A percentile compares a stretch with the other conserved stretches of the same genome.
These are phyloP conservation scores for Chionis minor DNA, from an alignment of 2,113 vertebrate species.

Conservation along the genomic window DNA sequence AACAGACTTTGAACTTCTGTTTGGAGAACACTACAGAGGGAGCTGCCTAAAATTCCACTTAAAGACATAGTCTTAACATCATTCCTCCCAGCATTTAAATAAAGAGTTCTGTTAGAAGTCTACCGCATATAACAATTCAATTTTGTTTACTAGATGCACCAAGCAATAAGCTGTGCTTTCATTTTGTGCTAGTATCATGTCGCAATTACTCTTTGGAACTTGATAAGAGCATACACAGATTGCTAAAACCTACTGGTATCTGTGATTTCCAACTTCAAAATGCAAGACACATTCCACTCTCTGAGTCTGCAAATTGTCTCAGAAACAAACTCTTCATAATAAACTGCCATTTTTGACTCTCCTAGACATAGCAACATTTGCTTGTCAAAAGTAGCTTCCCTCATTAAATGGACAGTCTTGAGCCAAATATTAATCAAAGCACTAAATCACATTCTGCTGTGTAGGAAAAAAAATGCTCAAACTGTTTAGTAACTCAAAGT, in stretches of 20 bases:
- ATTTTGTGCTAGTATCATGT: neutral
- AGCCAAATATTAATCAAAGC: neutral
- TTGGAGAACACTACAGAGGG: neutral
- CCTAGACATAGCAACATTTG: neutral
- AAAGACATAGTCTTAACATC: neutral
- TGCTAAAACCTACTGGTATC: neutral
- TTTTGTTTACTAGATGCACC: neutral
- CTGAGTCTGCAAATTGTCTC: neutral
- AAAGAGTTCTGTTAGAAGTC: neutral
- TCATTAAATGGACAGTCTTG: neutral
- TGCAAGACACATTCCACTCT: neutral
- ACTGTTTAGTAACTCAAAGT: neutral
- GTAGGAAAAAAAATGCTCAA: neutral
- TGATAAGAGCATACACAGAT: neutral
- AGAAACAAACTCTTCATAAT: neutral
- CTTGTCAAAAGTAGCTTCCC: neutral
- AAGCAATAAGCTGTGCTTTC: neutral
- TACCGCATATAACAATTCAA: neutral
- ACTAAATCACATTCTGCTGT: neutral
- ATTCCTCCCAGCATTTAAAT: neutral
- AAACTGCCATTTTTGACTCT: neutral
- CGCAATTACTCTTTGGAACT: neutral
- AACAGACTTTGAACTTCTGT: neutral
- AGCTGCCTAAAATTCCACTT: neutral
- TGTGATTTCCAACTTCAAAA: neutral